These are phyloP conservation scores for Drosophila pandora DNA, from an alignment of 1,140 invertebrate genomes.

Conservation along the genomic window DNA sequence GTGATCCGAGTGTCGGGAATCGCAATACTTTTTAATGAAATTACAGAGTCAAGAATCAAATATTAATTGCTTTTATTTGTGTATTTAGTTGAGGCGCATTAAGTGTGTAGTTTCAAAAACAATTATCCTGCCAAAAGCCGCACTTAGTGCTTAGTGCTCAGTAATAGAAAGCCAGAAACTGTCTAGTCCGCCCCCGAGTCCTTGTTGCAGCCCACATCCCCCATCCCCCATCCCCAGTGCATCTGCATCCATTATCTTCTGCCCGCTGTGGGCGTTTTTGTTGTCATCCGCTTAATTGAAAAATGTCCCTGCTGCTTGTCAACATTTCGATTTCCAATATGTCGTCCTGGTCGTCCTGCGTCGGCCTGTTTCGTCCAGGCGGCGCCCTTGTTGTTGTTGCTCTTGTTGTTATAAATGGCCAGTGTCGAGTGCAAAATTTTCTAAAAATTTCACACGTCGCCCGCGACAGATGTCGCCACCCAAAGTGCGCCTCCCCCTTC, in stretches of 20 bases:
- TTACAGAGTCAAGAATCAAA: too few relatives aligned
- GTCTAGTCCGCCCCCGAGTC: too few relatives aligned
- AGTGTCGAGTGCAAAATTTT: constrained; percentile 43
- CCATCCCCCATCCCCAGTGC: background rate
- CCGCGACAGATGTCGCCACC: constrained; percentile 62
- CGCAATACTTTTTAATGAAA: too few relatives aligned
- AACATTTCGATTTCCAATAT: constrained; percentile 82
- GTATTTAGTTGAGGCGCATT: background rate
- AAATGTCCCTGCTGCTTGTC: constrained; percentile 67
- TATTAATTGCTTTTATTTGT: too few relatives aligned
- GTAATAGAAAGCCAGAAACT: too few relatives aligned
- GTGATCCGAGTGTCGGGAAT: too few relatives aligned
- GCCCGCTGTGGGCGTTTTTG: constrained; percentile 14
- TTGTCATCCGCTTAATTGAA: constrained; percentile 70
- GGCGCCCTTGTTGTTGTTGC: background rate
- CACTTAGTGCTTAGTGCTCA: too few relatives aligned
- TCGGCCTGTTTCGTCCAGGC: too few relatives aligned
- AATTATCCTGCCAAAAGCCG: too few relatives aligned
- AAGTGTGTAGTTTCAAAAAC: background rate
- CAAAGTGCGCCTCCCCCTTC: background rate
- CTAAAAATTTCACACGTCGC: constrained; percentile 77
- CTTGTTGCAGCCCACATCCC: too few relatives aligned
- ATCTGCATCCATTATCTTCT: constrained; percentile 3
- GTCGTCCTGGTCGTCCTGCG: constrained; percentile 31
- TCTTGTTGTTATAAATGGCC: constrained; percentile 56